Base-by-base conservation (phyloP, 2,888 invertebrate genomes). In the Thereva unica region DNA sequence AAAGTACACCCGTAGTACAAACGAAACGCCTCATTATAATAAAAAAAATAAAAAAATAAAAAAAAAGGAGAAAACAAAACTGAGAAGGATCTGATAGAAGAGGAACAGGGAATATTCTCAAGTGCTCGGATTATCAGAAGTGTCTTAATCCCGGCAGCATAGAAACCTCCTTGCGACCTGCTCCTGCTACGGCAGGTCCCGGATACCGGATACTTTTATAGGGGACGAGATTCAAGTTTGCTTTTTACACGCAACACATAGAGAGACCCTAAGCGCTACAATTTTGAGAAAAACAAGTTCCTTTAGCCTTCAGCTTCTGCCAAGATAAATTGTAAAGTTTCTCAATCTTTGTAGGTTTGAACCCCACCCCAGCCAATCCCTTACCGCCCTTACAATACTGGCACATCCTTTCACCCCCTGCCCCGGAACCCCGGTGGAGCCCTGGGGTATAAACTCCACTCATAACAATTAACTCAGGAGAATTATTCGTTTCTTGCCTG, bases 311-410 rank as follows among this genome's bases (percentile, higher is more conserved):
- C 35, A 59, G 59, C 49, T 59, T 59, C 47, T 59, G 37, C 40
- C 59, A 47, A 49, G 59, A 59, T 59, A 59, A 59, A 59, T 59
- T 59, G 47, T 59, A 59, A 59, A 59, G 59, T 59, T 59, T 59
- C 38, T 49, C 59, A 59, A 59, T 59, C 59, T 59, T 59, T 47
- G 44, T 37, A 9, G 47, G 41, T 34, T 23, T 59, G 47, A 37
- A 9, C 38, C 59, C 2, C 10, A 45, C 49, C 59, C 23, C 23
- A 23, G 1, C 2, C 23, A 23, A 23, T 23, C 23, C 23, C 23
- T 23, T 23, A 23, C 23, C 23, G 23, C 23, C 23, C n/a, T n/a
- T 23, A 23, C 23, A 23, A 23, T 23, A 23, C 23, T 23, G 23
- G 23, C 23, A 23, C 23, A 23, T 23, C 23, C 23, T 23, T 23